These are phyloP conservation scores for Tamias sibiricus DNA, from an alignment of 2,113 vertebrate species.

Conservation along the genomic window DNA sequence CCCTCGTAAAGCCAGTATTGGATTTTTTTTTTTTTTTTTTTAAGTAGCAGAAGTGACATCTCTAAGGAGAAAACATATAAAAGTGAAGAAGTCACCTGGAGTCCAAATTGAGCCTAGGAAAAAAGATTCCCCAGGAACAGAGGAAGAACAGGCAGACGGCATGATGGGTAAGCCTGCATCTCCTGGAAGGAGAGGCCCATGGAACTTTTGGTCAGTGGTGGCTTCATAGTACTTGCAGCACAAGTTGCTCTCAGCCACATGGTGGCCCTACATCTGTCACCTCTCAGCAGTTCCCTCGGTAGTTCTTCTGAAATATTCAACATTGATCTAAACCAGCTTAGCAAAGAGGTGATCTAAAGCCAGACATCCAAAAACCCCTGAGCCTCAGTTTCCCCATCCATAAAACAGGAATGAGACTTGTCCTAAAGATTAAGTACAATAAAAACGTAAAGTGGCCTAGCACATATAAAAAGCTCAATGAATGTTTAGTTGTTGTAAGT, in stretches of 20 bases:
- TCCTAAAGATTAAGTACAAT: not conserved
- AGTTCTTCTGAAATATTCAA: not conserved
- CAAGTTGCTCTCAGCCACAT: not conserved
- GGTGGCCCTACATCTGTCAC: not conserved
- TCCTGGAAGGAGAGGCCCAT: not conserved
- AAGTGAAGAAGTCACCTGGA: conserved; percentile 25
- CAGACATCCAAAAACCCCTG: not conserved
- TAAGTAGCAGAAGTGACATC: conserved; percentile 48
- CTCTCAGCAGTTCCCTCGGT: not conserved
- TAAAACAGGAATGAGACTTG: not conserved
- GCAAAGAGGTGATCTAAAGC: not conserved
- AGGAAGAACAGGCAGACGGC: not conserved
- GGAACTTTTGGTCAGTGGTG: not conserved
- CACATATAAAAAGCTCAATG: not conserved
- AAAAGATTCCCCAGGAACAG: not conserved
- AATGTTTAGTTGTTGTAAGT: not conserved
- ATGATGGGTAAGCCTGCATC: not conserved
- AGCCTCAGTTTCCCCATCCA: not conserved
- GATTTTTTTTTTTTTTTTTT: not conserved
- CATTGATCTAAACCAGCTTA: not conserved
- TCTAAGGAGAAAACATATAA: conserved; percentile 48
- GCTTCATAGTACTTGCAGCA: not conserved
- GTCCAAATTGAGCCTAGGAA: not conserved
- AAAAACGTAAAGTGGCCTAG: not conserved
- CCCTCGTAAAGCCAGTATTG: not conserved